phyloP scores from a whole-genome alignment of 2,797 vertebrate genomes.

The Hephaestus fuliginosus region DNA sequence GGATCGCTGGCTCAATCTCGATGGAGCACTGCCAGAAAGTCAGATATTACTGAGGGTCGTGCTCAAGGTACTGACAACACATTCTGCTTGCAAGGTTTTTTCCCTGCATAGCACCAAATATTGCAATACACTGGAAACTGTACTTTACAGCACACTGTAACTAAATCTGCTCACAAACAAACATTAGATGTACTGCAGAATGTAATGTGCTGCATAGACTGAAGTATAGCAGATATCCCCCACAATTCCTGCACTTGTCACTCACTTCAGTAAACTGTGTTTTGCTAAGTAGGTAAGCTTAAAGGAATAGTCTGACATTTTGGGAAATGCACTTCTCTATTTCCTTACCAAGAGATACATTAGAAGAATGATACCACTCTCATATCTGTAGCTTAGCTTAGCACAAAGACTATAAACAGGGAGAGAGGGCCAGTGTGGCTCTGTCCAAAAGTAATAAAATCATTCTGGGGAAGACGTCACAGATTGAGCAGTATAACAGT shows the following conservation, averaged over 20 bases:
- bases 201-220: background rate
- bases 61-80: conserved; percentile 86
- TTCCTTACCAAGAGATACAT: no score
- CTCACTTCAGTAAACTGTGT: background rate
- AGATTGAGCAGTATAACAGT: background rate
- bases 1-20: conserved; percentile 90
- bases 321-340: background rate
- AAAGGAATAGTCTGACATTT: background rate
- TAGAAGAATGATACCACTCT: background rate
- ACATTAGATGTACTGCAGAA: background rate
- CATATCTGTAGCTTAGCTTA: background rate
- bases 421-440: background rate
- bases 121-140: background rate
- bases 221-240: background rate
- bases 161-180: background rate
- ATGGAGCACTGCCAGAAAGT: conserved; percentile 84
- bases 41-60: conserved; percentile 90
- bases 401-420: background rate
- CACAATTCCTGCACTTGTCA: background rate
- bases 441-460: background rate
- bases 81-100: background rate
- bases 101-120: background rate
- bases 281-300: background rate
- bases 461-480: background rate
- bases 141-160: background rate